These are phyloP conservation scores for Xiphophorus hellerii DNA, from an alignment of 2,113 vertebrate species.

Conservation along the genomic window DNA sequence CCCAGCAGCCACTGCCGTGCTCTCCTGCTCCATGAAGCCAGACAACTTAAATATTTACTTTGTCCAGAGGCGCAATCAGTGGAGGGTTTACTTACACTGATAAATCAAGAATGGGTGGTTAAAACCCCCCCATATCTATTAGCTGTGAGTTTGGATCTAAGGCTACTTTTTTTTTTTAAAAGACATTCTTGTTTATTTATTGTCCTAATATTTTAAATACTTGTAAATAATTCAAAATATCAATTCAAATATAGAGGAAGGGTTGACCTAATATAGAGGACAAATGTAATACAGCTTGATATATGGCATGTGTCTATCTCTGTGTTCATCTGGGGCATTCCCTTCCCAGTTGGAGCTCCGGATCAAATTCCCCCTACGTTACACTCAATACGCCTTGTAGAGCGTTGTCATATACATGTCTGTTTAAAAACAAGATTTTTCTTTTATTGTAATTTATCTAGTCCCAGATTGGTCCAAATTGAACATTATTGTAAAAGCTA, in stretches of 20 bases:
- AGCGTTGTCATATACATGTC: not conserved
- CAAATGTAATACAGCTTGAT: conserved; percentile 58
- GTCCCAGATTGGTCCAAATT: conserved; percentile 1
- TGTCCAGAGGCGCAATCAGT: conserved; percentile 30
- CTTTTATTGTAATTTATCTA: not conserved
- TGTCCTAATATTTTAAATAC: not conserved
- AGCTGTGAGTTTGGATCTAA: not conserved
- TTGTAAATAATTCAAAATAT: conserved; percentile 18
- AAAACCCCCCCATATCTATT: not conserved
- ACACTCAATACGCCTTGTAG: conserved; percentile 47
- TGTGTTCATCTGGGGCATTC: conserved; percentile 64
- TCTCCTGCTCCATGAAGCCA: conserved; percentile 29
- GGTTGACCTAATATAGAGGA: conserved; percentile 53
- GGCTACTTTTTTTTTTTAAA: not conserved
- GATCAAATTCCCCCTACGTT: conserved; percentile 56
- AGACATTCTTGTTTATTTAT: not conserved
- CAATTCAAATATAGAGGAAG: conserved; percentile 18
- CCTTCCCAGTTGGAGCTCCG: conserved; percentile 54
- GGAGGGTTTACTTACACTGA: not conserved
- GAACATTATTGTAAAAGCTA: not conserved
- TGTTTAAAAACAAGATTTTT: not conserved
- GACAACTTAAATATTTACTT: conserved; percentile 41
- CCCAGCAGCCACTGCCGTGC: conserved; percentile 26
- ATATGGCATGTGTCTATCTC: conserved; percentile 45
- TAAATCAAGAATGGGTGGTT: not conserved